A percentile compares a stretch with the other conserved stretches of the same genome.
Conservation (phyloP, 2,888 invertebrate genomes). For the Chalcis sispes region DNA sequence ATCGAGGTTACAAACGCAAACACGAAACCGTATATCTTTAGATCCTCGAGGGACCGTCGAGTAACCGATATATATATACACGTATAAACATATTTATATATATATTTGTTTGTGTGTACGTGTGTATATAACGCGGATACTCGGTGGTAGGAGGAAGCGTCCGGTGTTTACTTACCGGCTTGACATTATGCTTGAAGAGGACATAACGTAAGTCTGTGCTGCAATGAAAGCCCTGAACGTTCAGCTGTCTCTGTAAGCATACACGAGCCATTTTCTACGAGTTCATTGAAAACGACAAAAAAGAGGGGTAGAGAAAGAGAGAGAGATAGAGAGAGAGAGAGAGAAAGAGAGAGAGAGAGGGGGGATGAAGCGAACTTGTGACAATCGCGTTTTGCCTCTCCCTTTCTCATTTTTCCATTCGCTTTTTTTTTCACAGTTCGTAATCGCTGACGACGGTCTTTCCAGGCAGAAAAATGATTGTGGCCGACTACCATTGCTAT, state of each 20-base stretch:
- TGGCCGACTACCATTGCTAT: not conserved
- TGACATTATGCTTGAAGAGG: constrained; percentile 92
- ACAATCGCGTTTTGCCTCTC: not conserved
- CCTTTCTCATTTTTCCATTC: not conserved
- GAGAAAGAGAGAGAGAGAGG: constrained; percentile 3
- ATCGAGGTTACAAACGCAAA: too few species aligned
- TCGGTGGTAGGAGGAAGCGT: too few species aligned
- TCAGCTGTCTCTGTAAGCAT: constrained; percentile 86
- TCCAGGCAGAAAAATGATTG: constrained; percentile 31
- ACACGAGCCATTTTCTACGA: not conserved
- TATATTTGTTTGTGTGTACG: not conserved
- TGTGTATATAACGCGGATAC: not conserved
- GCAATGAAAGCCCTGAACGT: constrained; percentile 91
- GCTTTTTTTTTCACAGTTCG: not conserved
- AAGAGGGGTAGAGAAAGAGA: too few species aligned
- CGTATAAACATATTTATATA: not conserved
- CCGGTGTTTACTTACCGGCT: constrained; percentile 84
- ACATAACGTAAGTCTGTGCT: constrained; percentile 91
- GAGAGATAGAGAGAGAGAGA: too few species aligned
- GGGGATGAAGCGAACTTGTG: not conserved
- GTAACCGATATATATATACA: not conserved
- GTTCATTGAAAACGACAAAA: not conserved
- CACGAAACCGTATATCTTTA: too few species aligned
- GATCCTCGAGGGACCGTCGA: too few species aligned
- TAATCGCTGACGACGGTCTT: constrained; percentile 22